phyloP scores from a whole-genome alignment of 2,888 invertebrate genomes.

The Osmoderma eremita region DNA sequence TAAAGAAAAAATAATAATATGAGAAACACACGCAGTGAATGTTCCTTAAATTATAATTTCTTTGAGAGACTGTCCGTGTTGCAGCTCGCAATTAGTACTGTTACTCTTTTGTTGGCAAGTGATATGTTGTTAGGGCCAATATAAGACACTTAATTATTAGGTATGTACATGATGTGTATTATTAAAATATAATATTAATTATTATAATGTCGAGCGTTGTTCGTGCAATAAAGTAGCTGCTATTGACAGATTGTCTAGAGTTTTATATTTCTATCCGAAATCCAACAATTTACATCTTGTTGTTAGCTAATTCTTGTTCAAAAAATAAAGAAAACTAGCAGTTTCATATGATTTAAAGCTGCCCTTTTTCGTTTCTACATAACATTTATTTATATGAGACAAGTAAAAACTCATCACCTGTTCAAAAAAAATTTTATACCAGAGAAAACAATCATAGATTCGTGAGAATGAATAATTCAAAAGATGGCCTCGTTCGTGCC shows the following conservation, averaged over 20 bases:
- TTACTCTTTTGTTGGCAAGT: slow-evolving; percentile 44
- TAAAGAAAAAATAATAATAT: not conserved
- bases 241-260: slow-evolving; percentile 35
- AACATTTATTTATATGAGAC: slow-evolving; percentile 9
- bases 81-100: slow-evolving; percentile 40
- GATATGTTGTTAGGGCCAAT: slow-evolving; percentile 45
- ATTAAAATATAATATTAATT: slow-evolving; percentile 40
- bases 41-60: slow-evolving; percentile 39
- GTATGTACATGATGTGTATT: slow-evolving; percentile 44
- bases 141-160: slow-evolving; percentile 42
- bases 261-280: slow-evolving; percentile 21
- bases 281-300: no score
- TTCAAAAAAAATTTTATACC: slow-evolving; percentile 11
- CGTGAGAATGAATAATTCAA: slow-evolving; percentile 24
- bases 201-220: slow-evolving; percentile 44
- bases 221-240: slow-evolving; percentile 45
- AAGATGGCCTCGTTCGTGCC: slow-evolving; percentile 10
- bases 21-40: slow-evolving; percentile 33
- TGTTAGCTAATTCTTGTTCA: no score
- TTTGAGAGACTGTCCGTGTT: slow-evolving; percentile 37
- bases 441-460: slow-evolving; percentile 27
- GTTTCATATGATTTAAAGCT: no score
- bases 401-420: slow-evolving; percentile 9
- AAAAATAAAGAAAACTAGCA: no score
- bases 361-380: not conserved